Conservation (phyloP, 2,113 vertebrate species). For the Sander lucioperca region DNA sequence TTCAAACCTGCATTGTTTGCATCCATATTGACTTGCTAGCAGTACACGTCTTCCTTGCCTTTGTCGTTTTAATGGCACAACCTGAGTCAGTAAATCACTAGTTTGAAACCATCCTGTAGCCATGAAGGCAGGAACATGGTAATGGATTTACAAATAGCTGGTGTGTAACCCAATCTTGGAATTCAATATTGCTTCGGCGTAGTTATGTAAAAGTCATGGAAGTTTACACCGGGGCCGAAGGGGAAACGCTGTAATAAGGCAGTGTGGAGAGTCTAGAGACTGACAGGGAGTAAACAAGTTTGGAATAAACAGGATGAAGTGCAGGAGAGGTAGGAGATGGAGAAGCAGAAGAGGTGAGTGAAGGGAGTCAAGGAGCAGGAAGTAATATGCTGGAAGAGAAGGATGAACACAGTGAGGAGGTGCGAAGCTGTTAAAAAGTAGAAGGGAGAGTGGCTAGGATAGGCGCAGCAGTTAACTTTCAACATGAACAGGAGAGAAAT, state of each 20-base stretch:
- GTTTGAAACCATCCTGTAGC: neutral
- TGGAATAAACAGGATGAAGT: slow-evolving; percentile 34
- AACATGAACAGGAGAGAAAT: slow-evolving; percentile 50
- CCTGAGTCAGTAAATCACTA: neutral
- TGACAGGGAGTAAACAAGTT: slow-evolving; percentile 31
- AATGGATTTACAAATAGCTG: neutral
- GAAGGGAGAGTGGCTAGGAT: neutral
- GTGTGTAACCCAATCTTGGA: neutral
- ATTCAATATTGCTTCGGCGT: slow-evolving; percentile 13
- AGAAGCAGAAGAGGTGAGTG: slow-evolving; percentile 11
- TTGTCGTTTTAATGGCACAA: neutral
- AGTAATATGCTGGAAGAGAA: slow-evolving; percentile 25
- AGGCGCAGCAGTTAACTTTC: slow-evolving; percentile 32
- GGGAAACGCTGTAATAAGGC: slow-evolving; percentile 23
- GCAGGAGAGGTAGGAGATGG: slow-evolving; percentile 32
- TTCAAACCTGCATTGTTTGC: neutral
- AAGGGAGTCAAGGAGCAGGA: slow-evolving; percentile 26
- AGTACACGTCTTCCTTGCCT: no score
- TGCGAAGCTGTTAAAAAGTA: slow-evolving; percentile 22
- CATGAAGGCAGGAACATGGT: neutral
- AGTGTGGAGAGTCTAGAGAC: slow-evolving; percentile 1
- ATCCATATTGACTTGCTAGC: neutral
- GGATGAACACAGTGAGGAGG: slow-evolving; percentile 16
- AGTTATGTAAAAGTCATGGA: slow-evolving; percentile 27
- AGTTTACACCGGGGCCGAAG: slow-evolving; percentile 18